These are phyloP conservation scores for Phaenicophaeus curvirostris DNA, from an alignment of 2,797 vertebrate genomes.

Conservation along the genomic window DNA sequence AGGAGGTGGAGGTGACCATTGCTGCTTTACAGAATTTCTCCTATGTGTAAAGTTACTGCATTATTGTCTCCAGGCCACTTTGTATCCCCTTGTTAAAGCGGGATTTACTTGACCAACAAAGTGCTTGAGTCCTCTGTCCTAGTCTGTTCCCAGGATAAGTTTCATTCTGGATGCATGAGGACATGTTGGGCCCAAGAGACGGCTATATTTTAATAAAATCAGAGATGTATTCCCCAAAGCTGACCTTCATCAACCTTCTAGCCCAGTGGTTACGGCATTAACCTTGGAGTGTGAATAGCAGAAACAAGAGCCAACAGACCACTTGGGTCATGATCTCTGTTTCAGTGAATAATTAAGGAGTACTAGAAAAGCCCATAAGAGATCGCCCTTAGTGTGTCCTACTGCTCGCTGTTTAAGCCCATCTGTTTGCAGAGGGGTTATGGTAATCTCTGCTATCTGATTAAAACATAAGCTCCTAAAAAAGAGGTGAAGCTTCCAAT, in stretches of 20 bases:
- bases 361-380: neutral
- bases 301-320: neutral
- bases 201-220: neutral
- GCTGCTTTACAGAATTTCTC: neutral
- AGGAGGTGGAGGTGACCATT: neutral
- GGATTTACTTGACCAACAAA: neutral
- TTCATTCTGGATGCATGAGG: neutral
- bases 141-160: neutral
- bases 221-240: neutral
- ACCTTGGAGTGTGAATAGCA: neutral
- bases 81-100: neutral
- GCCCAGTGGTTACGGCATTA: neutral
- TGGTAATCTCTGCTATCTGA: neutral
- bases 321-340: neutral
- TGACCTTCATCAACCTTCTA: neutral
- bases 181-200: neutral
- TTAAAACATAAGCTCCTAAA: neutral
- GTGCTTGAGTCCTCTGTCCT: accelerated
- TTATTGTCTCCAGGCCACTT: neutral
- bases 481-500: neutral
- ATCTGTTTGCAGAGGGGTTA: neutral
- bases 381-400: neutral
- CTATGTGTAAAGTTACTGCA: neutral
- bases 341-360: neutral
- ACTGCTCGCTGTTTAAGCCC: neutral